phyloP scores from a whole-genome alignment of 1,140 invertebrate genomes.

The Fragariocoptes setiger region DNA sequence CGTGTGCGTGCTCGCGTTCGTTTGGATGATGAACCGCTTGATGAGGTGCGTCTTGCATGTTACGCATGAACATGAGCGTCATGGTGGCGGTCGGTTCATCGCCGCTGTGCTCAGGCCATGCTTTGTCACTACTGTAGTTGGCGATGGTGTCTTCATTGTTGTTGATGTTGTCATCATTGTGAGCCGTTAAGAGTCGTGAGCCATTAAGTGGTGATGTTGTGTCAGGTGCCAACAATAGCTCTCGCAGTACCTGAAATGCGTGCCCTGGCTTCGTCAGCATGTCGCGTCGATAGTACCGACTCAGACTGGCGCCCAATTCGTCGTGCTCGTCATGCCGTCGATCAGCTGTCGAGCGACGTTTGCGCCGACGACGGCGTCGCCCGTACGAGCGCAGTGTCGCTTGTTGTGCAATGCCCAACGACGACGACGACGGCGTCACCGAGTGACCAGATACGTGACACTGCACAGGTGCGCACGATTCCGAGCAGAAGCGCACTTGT shows the following conservation, averaged over 20 bases:
- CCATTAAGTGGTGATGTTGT: constrained; percentile 1
- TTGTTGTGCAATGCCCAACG: too few species aligned
- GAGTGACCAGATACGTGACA: constrained; percentile 2
- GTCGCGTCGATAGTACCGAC: constrained; percentile 1
- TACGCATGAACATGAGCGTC: too few species aligned
- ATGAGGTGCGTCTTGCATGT: too few species aligned
- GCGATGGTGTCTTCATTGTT: not conserved
- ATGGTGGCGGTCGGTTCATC: too few species aligned
- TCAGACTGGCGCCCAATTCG: constrained; percentile 2
- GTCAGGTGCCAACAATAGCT: not conserved
- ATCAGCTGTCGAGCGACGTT: not conserved
- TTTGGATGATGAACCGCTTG: too few species aligned
- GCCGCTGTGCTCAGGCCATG: not conserved
- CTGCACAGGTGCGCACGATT: constrained; percentile 19
- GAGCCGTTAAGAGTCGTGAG: constrained; percentile 5
- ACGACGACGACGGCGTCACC: too few species aligned
- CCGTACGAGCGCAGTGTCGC: not conserved
- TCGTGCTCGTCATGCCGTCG: not conserved
- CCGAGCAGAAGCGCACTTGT: constrained; percentile 23
- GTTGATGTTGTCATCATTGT: not conserved
- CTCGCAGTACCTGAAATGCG: not conserved
- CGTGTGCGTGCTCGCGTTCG: too few species aligned
- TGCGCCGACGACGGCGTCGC: not conserved
- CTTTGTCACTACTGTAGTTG: not conserved
- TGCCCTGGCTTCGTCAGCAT: not conserved